Conservation (phyloP, 2,797 vertebrate genomes). For the Rousettus madagascariensis region DNA sequence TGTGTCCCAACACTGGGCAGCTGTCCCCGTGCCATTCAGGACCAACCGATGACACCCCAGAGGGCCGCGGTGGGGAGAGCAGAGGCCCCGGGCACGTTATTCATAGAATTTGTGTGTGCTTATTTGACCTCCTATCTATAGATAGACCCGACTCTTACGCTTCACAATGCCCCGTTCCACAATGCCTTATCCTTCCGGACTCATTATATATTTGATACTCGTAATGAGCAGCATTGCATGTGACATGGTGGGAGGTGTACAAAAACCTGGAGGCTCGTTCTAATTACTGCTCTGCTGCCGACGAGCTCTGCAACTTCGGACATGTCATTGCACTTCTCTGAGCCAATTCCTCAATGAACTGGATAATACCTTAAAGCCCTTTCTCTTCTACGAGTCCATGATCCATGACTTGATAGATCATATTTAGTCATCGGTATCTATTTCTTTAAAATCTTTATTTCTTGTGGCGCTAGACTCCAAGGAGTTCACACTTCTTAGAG, state of each 20-base stretch:
- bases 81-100: not conserved
- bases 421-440: not conserved
- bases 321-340: not conserved
- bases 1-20: slow-evolving; percentile 29
- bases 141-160: not conserved
- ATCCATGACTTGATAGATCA: not conserved
- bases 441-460: slow-evolving; percentile 4
- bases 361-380: not conserved
- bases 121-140: slow-evolving; percentile 18
- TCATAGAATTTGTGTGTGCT: not conserved
- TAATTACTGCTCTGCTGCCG: not conserved
- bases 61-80: not conserved
- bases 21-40: slow-evolving; percentile 40
- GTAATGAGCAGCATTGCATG: not conserved
- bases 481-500: not conserved
- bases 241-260: too few relatives aligned
- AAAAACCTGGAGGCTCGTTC: not conserved
- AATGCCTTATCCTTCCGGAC: not conserved
- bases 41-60: slow-evolving; percentile 3
- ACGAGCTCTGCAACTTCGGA: not conserved
- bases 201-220: not conserved
- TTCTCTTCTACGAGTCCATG: not conserved
- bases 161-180: not conserved
- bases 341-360: not conserved
- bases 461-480: not conserved